These are phyloP conservation scores for Fopius arisanus DNA, from an alignment of 1,140 invertebrate genomes.

Conservation along the genomic window DNA sequence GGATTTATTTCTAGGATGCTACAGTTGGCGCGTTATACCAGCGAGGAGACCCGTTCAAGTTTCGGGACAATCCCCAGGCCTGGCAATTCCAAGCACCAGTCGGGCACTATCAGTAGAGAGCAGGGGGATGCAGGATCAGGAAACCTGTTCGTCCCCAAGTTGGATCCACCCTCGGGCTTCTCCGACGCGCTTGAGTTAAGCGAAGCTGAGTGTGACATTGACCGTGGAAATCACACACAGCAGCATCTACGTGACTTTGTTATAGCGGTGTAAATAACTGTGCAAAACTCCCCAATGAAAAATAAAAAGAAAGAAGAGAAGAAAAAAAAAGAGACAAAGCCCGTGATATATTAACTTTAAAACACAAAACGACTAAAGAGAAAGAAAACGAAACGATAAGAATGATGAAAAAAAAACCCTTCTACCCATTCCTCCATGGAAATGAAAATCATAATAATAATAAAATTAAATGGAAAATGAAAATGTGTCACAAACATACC, in stretches of 20 bases:
- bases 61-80: slow-evolving; percentile 61
- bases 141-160: slow-evolving; percentile 68
- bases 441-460: not conserved
- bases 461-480: not conserved
- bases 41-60: slow-evolving; percentile 64
- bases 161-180: slow-evolving; percentile 69
- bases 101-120: slow-evolving; percentile 59
- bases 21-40: slow-evolving; percentile 64
- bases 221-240: slow-evolving; percentile 52
- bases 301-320: not conserved
- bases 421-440: not conserved
- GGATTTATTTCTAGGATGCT: slow-evolving; percentile 51
- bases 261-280: slow-evolving; percentile 64
- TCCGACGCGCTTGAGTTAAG: slow-evolving; percentile 68
- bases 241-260: slow-evolving; percentile 63
- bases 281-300: not conserved
- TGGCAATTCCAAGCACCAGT: slow-evolving; percentile 64
- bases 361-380: too few species aligned
- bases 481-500: slow-evolving; percentile 15
- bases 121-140: slow-evolving; percentile 61
- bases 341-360: not conserved
- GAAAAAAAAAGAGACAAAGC: not conserved
- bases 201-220: slow-evolving; percentile 65
- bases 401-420: not conserved
- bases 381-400: not conserved